These are phyloP conservation scores for Macropus fuliginosus DNA, from an alignment of 2,797 vertebrate species.

Conservation along the genomic window DNA sequence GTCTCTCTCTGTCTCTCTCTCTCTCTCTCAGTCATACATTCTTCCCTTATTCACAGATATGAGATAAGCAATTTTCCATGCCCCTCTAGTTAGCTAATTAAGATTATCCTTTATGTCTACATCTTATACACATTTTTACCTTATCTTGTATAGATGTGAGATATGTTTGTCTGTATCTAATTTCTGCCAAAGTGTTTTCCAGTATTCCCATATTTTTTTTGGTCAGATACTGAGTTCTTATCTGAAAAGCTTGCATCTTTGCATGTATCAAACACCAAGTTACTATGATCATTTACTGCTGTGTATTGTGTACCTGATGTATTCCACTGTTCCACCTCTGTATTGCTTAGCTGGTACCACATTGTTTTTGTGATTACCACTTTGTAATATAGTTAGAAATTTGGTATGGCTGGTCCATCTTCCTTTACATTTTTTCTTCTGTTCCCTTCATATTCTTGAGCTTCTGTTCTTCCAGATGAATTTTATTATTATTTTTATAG, in stretches of 20 bases:
- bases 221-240: not conserved
- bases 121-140: not conserved
- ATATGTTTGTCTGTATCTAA: not conserved
- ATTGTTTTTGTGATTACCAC: not conserved
- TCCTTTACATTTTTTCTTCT: not conserved
- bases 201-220: not conserved
- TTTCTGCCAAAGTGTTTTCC: not conserved
- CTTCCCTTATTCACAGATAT: not conserved
- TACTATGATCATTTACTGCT: not conserved
- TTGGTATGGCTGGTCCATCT: not conserved
- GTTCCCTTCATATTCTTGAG: not conserved
- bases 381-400: not conserved
- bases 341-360: not conserved
- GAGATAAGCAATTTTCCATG: not conserved
- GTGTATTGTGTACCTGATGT: not conserved
- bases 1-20: too few species aligned
- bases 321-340: not conserved
- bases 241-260: not conserved
- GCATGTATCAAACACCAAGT: not conserved
- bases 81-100: not conserved
- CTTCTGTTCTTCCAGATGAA: not conserved
- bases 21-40: not conserved
- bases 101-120: not conserved
- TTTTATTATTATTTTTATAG: not conserved
- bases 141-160: not conserved